Conservation (phyloP, 2,888 invertebrate genomes). For the Leptinotarsa peninsularis region DNA sequence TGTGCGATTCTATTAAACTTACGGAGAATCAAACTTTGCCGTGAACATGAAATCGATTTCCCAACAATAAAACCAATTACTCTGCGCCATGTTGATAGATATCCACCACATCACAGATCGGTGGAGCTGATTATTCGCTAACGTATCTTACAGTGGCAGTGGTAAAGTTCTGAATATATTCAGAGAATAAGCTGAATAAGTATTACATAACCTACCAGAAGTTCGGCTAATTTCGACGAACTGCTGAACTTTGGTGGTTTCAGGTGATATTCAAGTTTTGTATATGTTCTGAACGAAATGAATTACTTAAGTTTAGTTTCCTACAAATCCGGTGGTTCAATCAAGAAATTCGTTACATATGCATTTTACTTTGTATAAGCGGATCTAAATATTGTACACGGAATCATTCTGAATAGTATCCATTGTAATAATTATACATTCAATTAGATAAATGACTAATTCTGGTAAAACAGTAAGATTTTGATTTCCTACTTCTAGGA, state of each 20-base stretch:
- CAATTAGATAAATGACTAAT: no score
- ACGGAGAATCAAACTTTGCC: neutral
- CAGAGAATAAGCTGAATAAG: slow-evolving; percentile 2
- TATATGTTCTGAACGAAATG: neutral
- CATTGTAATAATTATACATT: no score
- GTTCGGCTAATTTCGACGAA: slow-evolving; percentile 6
- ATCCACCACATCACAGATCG: neutral
- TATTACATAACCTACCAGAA: slow-evolving; percentile 3
- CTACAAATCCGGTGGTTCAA: neutral
- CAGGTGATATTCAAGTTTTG: neutral
- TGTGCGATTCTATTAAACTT: neutral
- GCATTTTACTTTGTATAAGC: no score
- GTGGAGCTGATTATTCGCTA: neutral
- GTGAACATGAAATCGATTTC: neutral
- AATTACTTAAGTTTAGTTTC: neutral
- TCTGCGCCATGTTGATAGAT: neutral
- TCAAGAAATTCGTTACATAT: no score
- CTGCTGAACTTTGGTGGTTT: slow-evolving; percentile 2
- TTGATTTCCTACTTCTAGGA: no score
- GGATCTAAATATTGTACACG: no score
- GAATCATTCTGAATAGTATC: no score
- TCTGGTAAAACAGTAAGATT: no score
- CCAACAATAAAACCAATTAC: neutral
- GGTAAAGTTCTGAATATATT: slow-evolving; percentile 5
- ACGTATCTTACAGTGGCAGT: neutral